Conservation (phyloP, 2,797 vertebrate genomes). For the Kryptopterus vitreolus region DNA sequence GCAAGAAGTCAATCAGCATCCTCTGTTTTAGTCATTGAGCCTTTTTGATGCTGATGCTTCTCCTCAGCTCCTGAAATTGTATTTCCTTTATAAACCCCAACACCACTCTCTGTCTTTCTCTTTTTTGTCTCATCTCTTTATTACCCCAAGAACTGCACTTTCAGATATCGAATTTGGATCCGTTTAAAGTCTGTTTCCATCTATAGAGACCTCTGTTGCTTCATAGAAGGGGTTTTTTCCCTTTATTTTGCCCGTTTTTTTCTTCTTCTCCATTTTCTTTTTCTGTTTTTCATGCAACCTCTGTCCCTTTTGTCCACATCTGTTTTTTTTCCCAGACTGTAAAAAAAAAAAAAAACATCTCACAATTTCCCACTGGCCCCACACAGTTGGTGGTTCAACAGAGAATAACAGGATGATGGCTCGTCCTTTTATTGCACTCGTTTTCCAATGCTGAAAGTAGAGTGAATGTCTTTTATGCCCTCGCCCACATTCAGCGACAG, state of each 20-base stretch:
- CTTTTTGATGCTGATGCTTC: not conserved
- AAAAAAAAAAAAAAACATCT: not conserved
- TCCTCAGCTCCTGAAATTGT: not conserved
- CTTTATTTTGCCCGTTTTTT: no score
- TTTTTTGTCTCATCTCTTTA: not conserved
- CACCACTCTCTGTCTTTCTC: not conserved
- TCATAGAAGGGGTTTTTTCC: not conserved
- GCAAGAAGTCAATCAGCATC: not conserved
- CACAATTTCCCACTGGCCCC: not conserved
- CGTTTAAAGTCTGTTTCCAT: not conserved
- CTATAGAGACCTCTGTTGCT: not conserved
- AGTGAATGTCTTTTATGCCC: constrained; percentile 11
- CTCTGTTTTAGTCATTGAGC: not conserved
- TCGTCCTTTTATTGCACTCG: not conserved
- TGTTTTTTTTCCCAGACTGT: not conserved
- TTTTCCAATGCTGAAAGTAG: constrained; percentile 7
- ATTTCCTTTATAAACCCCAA: not conserved
- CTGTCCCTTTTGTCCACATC: not conserved
- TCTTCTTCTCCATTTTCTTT: not conserved
- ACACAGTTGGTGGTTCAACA: not conserved
- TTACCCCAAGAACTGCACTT: not conserved
- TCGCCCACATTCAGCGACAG: constrained; percentile 1
- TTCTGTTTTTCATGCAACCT: not conserved
- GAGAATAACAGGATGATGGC: constrained; percentile 5
- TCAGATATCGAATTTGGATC: not conserved